Conservation (phyloP, 2,113 vertebrate genomes). For the Callopanchax toddi region DNA sequence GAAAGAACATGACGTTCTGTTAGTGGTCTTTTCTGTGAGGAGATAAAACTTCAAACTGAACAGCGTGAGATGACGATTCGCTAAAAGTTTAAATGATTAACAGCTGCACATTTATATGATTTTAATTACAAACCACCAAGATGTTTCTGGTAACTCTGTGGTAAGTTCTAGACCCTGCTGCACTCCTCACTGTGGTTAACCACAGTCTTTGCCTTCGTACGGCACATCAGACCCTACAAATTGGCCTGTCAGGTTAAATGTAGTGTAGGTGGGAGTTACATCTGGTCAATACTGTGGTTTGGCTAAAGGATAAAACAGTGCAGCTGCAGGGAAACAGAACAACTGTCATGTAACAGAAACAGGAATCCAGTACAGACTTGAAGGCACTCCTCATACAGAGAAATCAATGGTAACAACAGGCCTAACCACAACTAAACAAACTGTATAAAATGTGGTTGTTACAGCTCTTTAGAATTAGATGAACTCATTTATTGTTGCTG, state of each 20-base stretch:
- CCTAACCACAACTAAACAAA: too few species aligned
- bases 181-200: constrained; percentile 38
- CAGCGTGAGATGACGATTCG: constrained; percentile 27
- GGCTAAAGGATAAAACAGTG: not conserved
- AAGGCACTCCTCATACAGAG: too few species aligned
- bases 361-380: too few species aligned
- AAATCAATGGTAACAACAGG: too few species aligned
- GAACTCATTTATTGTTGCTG: too few species aligned
- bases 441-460: too few species aligned
- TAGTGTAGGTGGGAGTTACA: constrained; percentile 5
- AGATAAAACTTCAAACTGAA: constrained; percentile 6
- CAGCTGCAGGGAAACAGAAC: not conserved
- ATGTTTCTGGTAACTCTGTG: constrained; percentile 2
- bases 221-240: constrained; percentile 19
- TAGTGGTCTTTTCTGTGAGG: not conserved
- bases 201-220: constrained; percentile 23
- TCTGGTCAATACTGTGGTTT: constrained; percentile 49
- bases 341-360: constrained; percentile 1
- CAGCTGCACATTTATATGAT: not conserved
- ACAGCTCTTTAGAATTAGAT: too few species aligned
- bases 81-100: constrained; percentile 21
- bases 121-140: constrained; percentile 17
- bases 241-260: not conserved
- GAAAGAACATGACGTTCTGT: constrained; percentile 17
- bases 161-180: constrained; percentile 8